Conservation (phyloP, 2,888 invertebrate genomes). For the Cenopis cana region DNA sequence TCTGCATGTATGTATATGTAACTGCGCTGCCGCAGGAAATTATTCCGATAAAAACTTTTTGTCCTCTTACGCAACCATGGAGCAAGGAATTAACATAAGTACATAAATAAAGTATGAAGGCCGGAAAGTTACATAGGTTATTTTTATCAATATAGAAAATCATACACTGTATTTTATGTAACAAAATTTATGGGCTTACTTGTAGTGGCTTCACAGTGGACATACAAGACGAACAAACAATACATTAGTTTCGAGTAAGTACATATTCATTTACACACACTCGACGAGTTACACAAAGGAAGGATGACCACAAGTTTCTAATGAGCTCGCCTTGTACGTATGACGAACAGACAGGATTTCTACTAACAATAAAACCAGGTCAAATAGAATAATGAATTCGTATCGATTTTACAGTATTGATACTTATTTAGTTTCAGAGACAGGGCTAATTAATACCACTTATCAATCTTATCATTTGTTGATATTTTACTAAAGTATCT, state of each 20-base stretch:
- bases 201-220: not conserved
- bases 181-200: slow-evolving; percentile 12
- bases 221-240: slow-evolving; percentile 20
- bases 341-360: slow-evolving; percentile 31
- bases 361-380: slow-evolving; percentile 23
- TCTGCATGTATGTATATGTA: too few relatives aligned
- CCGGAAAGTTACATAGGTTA: not conserved
- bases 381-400: slow-evolving; percentile 2
- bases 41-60: not conserved
- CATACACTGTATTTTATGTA: slow-evolving; percentile 3
- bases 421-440: not conserved
- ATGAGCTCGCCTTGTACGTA: slow-evolving; percentile 41
- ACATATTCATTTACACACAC: slow-evolving; percentile 42
- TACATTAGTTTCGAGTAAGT: slow-evolving; percentile 26
- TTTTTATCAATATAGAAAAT: not conserved
- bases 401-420: not conserved
- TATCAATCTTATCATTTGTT: not conserved
- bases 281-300: slow-evolving; percentile 37
- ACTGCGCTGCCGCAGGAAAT: not conserved
- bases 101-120: not conserved
- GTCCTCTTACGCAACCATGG: not conserved
- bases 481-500: slow-evolving; percentile 48
- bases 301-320: slow-evolving; percentile 43
- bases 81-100: not conserved
- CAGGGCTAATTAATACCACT: not conserved